Conservation (phyloP, 2,797 vertebrate species). For the Amblyopsis hoosieri region DNA sequence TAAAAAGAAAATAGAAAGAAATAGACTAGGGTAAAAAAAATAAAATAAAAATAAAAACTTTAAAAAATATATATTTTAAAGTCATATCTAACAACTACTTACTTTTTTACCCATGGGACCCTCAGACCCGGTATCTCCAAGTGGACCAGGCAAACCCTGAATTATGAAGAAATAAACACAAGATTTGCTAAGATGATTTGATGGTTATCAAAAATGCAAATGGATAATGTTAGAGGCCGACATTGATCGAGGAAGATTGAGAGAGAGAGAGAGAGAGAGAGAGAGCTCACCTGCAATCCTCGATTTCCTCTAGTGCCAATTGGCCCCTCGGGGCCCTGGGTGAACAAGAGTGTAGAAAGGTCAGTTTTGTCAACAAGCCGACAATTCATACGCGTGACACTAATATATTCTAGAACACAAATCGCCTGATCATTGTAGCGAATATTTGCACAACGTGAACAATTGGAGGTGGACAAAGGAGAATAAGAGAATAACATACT, state of each 20-base stretch:
- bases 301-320: slow-evolving; percentile 80
- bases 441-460: too few relatives aligned
- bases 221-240: too few relatives aligned
- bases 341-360: not conserved
- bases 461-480: too few relatives aligned
- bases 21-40: too few relatives aligned
- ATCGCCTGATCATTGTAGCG: not conserved
- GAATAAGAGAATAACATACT: slow-evolving; percentile 63
- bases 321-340: slow-evolving; percentile 85
- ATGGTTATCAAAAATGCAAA: not conserved
- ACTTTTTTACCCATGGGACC: slow-evolving; percentile 85
- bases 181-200: not conserved
- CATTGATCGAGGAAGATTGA: too few relatives aligned
- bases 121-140: slow-evolving; percentile 83
- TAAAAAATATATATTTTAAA: not conserved
- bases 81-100: slow-evolving; percentile 45
- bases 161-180: slow-evolving; percentile 5
- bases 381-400: not conserved
- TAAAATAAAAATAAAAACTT: too few relatives aligned
- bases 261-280: too few relatives aligned
- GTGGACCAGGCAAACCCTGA: slow-evolving; percentile 83
- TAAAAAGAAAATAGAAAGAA: too few relatives aligned
- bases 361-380: not conserved
- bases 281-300: slow-evolving; percentile 81
- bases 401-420: not conserved